Base-by-base conservation (phyloP, 2,113 vertebrate genomes). In the Galbula dea region DNA sequence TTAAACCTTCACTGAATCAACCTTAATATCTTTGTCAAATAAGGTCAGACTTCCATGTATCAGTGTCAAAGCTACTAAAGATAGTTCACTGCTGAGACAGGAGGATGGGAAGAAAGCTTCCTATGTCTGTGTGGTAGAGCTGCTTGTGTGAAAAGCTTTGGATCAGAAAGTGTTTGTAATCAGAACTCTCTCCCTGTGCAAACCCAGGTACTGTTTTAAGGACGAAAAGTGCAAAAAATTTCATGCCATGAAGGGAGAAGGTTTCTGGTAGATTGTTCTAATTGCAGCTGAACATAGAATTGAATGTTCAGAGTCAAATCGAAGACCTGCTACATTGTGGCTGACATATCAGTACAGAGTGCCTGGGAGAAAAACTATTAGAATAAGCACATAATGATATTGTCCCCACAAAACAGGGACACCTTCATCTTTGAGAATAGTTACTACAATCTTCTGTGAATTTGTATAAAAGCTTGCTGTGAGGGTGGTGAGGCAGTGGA, bases 11-110 rank as follows among this genome's bases (percentile, higher is more conserved):
- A 96, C 48, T 94, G 92, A 89, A 63, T 92, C 80, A 97, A 92
- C 68, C 51, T 76, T 95, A 92, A 89, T 85, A 69, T 83, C 48
- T 93, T 45, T 94, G 65, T 90, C 86, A 92, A 80, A 77, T 94
- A 94, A 96, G 74, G 73, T 80, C 72, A 84, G 74, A 34, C 89
- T 88, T 93, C 73, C 83, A 96, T 71, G 94, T 39, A 36, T 93
- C 96, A 94, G 81, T 97, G 72, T 97, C 73, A 96, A 62, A 94
- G 36, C 57, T 78, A 45, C 75, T 95, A 88, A 90, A 88, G 80
- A 83, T 79, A 91, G 63, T 83, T 71, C 43, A 19, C 29, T 84
- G 45, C n/a, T 51, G 59, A 84, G 66, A 49, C 3, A 76, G 48
- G 80, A 87, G 0, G 1, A 7, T 4, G 3, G 10, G 22, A 15